Evolutionary conservation across 2,113 vertebrate genomes (phyloP).

Genomic region (Pollachius pollachius): DNA sequence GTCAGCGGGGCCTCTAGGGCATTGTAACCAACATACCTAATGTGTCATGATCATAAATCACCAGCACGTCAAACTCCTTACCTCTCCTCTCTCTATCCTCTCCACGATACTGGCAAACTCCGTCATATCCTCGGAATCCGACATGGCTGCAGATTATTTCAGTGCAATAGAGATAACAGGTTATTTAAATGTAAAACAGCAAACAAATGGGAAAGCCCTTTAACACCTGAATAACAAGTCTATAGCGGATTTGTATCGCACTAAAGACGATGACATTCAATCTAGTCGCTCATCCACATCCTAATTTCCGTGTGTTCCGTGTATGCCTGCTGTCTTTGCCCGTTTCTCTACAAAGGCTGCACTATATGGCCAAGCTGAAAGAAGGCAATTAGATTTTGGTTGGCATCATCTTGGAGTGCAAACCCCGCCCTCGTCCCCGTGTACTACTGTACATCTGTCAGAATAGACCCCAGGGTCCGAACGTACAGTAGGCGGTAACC

Average conservation of each 20-base stretch:
- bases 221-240: constrained; percentile 2
- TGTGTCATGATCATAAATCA: constrained; percentile 48
- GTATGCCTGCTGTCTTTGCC: constrained; percentile 4
- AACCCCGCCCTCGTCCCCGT: constrained; percentile 68
- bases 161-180: not conserved
- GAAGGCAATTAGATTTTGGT: constrained; percentile 49
- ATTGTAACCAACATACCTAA: constrained; percentile 29
- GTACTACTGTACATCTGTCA: constrained; percentile 1
- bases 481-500: not conserved
- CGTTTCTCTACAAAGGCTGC: constrained; percentile 11
- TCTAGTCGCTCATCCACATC: constrained; percentile 33
- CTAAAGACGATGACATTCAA: constrained; percentile 34
- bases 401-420: constrained; percentile 51
- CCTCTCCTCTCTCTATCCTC: constrained; percentile 83
- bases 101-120: constrained; percentile 87
- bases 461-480: too few relatives aligned
- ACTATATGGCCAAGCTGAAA: constrained; percentile 52
- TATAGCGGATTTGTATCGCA: constrained; percentile 22
- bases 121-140: constrained; percentile 70
- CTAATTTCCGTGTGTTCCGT: constrained; percentile 14
- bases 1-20: not conserved
- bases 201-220: not conserved
- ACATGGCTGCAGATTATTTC: constrained; percentile 69
- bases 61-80: constrained; percentile 55
- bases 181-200: not conserved